Evolutionary conservation across 1,140 invertebrate genomes (phyloP).

Genomic region (Drosophila pruinosa): DNA sequence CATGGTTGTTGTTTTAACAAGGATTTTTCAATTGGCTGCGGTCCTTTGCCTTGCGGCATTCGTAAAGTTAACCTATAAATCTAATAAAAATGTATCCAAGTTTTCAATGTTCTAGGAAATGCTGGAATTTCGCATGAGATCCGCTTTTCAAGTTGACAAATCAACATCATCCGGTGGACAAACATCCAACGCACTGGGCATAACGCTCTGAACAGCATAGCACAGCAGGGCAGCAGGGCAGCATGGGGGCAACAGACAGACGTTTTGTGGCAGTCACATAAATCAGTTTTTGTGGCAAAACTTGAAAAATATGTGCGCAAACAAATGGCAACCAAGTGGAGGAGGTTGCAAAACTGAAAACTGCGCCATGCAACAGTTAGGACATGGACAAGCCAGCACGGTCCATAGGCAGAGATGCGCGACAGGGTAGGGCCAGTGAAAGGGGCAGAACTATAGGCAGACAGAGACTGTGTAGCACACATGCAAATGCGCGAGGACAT

Average conservation of each 20-base stretch:
- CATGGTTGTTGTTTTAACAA: slow-evolving; percentile 5
- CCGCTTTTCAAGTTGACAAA: slow-evolving; percentile 78
- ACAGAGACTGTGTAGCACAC: slow-evolving; percentile 17
- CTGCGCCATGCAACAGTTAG: slow-evolving; percentile 67
- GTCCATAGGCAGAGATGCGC: slow-evolving; percentile 8
- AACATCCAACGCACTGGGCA: slow-evolving; percentile 39
- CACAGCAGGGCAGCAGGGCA: slow-evolving; percentile 5
- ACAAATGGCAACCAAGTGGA: slow-evolving; percentile 59
- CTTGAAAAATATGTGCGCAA: slow-evolving; percentile 75
- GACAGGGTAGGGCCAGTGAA: not conserved
- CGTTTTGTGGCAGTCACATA: slow-evolving; percentile 61
- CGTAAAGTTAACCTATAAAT: slow-evolving; percentile 38
- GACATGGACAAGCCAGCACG: slow-evolving; percentile 22
- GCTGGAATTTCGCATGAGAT: slow-evolving; percentile 67
- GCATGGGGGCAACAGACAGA: slow-evolving; percentile 24
- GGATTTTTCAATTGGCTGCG: not conserved
- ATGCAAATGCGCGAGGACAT: slow-evolving; percentile 53
- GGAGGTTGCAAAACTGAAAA: slow-evolving; percentile 39
- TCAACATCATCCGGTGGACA: slow-evolving; percentile 75
- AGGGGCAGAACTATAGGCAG: not conserved
- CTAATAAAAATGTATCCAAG: slow-evolving; percentile 43
- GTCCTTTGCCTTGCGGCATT: not conserved
- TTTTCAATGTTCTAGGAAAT: slow-evolving; percentile 62
- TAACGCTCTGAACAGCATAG: slow-evolving; percentile 11
- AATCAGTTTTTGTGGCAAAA: slow-evolving; percentile 76